Evolutionary conservation across 2,113 vertebrate species (phyloP), one percentile per base, ranked within the genome.

Genomic region (Prunella himalayana): DNA sequence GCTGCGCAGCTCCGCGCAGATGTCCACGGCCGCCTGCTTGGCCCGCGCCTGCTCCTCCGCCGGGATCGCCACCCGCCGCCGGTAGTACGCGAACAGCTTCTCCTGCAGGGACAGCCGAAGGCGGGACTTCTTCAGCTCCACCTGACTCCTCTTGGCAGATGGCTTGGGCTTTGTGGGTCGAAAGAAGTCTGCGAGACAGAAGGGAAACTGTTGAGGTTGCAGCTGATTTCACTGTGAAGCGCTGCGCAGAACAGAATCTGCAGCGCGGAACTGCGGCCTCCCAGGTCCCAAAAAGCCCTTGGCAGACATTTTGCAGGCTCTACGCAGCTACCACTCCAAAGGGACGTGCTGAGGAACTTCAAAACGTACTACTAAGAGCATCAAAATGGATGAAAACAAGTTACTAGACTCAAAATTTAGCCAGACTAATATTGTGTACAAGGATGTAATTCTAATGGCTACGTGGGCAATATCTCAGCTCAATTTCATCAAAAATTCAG

Each of bases 21-120:
- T 99, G 90, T 99, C 99, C 96, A 99, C 97, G 0, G 99, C 99
- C 3, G 99, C 99, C 69, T 99, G 99, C 93, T 99, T 98, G 86
- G 99, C 99, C 63, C 95, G 82, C 15, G 98, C 98, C 97, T 99
- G 99, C 98, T 99, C 99, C 2, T 98, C 98, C 0, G 95, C 63
- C 4, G 99, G 98, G 94, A 99, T 99, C 88, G 98, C 98, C 6
- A 99, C 99, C 22, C 98, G 98, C 90, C 95, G 98, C 71, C 98
- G 98, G 86, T 99, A 99, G 94, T 99, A 99, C 15, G 97, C 76
- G 37, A 99, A 98, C 42, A 99, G 98, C 93, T 98, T 99, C 83
- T 99, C 99, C 97, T 99, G 99, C 91, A 99, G 98, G 10, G 99
- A 99, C 79, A 99, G 97, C 33, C 99, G 99, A 97, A 99, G 98